These are phyloP conservation scores for Drosophila nikananu DNA, from an alignment of 1,140 invertebrate species.

Conservation along the genomic window DNA sequence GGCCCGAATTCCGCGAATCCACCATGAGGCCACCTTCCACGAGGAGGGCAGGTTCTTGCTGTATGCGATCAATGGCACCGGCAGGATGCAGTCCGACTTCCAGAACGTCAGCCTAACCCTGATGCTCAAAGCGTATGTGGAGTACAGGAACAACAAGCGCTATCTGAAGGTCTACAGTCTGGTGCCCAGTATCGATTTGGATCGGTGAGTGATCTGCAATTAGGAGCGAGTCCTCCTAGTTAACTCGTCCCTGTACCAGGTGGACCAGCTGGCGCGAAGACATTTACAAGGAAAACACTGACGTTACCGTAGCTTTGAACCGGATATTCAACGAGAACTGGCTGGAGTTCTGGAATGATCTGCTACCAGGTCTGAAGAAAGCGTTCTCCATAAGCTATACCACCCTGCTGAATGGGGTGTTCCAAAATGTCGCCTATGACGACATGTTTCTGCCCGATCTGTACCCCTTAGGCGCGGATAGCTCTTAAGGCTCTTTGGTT, in stretches of 20 bases:
- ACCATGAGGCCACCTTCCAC: conserved; percentile 35
- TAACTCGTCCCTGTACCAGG: conserved; percentile 15
- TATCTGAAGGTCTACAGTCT: conserved; percentile 59
- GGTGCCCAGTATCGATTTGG: conserved; percentile 36
- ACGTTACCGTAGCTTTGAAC: conserved; percentile 45
- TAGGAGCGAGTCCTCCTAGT: neutral
- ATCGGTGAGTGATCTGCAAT: conserved; percentile 49
- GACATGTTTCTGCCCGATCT: conserved; percentile 60
- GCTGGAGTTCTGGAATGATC: conserved; percentile 57
- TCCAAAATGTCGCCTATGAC: conserved; percentile 59
- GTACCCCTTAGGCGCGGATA: neutral
- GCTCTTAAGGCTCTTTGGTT: neutral
- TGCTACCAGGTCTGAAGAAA: conserved; percentile 34
- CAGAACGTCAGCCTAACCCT: conserved; percentile 48
- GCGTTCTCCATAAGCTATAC: conserved; percentile 10
- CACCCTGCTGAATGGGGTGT: conserved; percentile 36
- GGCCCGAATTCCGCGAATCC: conserved; percentile 28
- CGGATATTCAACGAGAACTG: conserved; percentile 50
- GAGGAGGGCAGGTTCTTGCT: conserved; percentile 22
- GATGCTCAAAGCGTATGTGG: conserved; percentile 42
- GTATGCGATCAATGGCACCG: conserved; percentile 44
- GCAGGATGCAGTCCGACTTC: conserved; percentile 44
- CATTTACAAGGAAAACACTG: conserved; percentile 57
- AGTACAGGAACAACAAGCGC: conserved; percentile 56
- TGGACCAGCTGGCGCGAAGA: conserved; percentile 47